Base-by-base conservation (phyloP, 1,140 invertebrate species). In the Drosophila pachea region DNA sequence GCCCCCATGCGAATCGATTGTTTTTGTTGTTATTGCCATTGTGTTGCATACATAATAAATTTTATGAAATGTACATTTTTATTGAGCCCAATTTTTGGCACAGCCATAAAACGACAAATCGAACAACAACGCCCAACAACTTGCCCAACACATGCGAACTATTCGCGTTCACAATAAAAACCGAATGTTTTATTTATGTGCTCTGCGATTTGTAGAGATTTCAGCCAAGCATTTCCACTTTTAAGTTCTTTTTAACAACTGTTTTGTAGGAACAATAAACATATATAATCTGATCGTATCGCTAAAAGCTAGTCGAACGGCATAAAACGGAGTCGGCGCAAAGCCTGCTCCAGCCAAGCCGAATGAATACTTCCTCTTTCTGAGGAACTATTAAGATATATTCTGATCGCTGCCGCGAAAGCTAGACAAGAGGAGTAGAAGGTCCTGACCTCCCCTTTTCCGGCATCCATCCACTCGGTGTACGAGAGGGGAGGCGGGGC, bases 21-120 rank as follows among this genome's bases (percentile, higher is more conserved):
- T 22, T 22, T 22, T 62, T 70, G 53, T 65, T 66, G 65, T 66
- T 64, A 55, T 53, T 61, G 58, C 70, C 76, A 73, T 86, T 81
- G 81, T 86, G 67, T 69, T 76, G 81, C 81, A 86, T 86, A 86
- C 81, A 86, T 86, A 86, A 86, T 86, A 86, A 81, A 86, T 81
- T 86, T 86, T 86, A 86, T 86, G 81, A 86, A 81, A 86, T 77
- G 81, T 81, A 86, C 81, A 86, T 81, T 86, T 86, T 86, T 86
- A 86, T 86, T 79, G 82, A 77, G 73, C 79, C 68, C 81, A 84
- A 84, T 84, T 86, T 86, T 84, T 84, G 81, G 78, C 81, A 83
- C 69, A 68, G 76, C 78, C 58, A 84, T 83, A 84, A 84, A 83
- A 83, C 72, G 60, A 68, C 73, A 79, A 63, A 53, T 42, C 45